These are phyloP conservation scores for Chlorodrepanis virens DNA, from an alignment of 2,113 vertebrate species.

Conservation along the genomic window DNA sequence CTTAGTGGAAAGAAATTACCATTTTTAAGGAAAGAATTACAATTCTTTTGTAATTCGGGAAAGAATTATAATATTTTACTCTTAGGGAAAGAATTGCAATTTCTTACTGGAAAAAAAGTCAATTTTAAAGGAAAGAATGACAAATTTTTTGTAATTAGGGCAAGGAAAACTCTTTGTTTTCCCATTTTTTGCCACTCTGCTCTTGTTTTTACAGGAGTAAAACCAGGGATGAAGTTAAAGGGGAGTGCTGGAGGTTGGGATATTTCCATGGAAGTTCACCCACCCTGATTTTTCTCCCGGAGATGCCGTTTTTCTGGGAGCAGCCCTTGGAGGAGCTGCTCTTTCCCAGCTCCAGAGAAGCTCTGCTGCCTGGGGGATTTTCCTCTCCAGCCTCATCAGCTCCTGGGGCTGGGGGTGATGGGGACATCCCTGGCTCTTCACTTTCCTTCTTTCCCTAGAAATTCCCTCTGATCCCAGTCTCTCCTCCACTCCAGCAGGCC, in stretches of 20 bases:
- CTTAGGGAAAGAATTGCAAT: not conserved
- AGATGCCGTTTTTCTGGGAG: not conserved
- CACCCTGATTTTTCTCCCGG: not conserved
- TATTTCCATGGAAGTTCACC: not conserved
- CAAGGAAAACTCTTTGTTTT: not conserved
- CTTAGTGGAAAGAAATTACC: no score
- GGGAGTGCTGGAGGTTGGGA: not conserved
- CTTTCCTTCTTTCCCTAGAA: not conserved
- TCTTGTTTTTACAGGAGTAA: not conserved
- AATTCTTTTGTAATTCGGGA: not conserved
- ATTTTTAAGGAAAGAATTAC: not conserved
- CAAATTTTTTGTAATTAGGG: not conserved
- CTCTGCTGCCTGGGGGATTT: not conserved
- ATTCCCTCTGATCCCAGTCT: not conserved
- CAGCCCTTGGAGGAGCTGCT: not conserved
- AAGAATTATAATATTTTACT: not conserved
- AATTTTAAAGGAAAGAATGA: not conserved
- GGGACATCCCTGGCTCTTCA: not conserved
- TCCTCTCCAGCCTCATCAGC: not conserved
- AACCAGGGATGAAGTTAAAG: not conserved
- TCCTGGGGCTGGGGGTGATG: fast-evolving
- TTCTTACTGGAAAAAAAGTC: not conserved
- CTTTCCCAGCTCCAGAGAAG: not conserved
- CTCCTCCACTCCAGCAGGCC: not conserved
- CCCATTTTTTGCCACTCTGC: not conserved